Evolutionary conservation across 1,140 invertebrate species (phyloP), one percentile per base, ranked within the genome.

Genomic region (Protaetia brevitarsis): DNA sequence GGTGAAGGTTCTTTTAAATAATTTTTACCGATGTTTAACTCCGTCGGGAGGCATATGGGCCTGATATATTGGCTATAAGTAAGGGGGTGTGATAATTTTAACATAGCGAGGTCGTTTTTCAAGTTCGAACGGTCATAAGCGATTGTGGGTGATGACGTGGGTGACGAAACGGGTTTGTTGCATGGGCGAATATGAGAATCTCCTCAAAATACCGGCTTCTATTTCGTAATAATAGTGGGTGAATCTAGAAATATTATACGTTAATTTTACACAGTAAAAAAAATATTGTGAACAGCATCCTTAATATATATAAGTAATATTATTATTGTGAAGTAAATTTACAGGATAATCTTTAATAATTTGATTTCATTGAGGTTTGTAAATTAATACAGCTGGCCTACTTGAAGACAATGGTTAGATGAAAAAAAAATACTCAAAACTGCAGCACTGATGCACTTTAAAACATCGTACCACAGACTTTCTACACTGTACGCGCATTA

Each of bases 31-130:
- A 82, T 79, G 21, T 83, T 83, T 30, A 79, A 82, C 56, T 78
- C 77, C 4, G 79, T 77, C 1, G 88, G 90, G 59, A 90, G 78
- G 76, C 88, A 95, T 45, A 87, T 87, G 6, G 87, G 89, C 68
- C 87, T 81, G 1, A 95, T 87, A 86, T 91, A 94, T 36, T 89
- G 85, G 76, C 91, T 93, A 63, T 90, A 89, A 51, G 83, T 79
- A n/a, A 94, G 79, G 0, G 86, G 84, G 6, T 83, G 72, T 1
- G 86, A 82, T 10, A 96, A 76, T 68, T 82, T 80, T 45, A 94
- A 78, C 29, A 96, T 68, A 0, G 90, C 89, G 10, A 96, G 80
- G 74, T 96, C 94, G 72, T 95, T 92, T 2, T 82, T 82, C 82
- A 94, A 86, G 13, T 79, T 80, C 0, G 71, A 64, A 29, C 83